phyloP scores from a whole-genome alignment of 2,113 vertebrate species.

The Bos javanicus region DNA sequence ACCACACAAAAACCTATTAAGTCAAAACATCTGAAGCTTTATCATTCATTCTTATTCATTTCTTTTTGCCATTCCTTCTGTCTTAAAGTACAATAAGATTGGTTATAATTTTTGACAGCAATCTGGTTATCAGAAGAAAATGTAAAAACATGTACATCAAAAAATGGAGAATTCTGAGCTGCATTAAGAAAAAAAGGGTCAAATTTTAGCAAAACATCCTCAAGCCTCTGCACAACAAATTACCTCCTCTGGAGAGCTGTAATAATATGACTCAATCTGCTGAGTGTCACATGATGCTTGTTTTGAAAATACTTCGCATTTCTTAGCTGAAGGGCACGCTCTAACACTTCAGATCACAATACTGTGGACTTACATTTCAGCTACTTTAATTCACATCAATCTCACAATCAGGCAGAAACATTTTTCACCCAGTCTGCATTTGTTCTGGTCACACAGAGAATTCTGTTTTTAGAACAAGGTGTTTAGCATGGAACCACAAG shows the following conservation, averaged over 20 bases:
- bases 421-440: neutral
- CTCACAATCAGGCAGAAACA: neutral
- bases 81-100: neutral
- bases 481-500: constrained; percentile 2
- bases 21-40: neutral
- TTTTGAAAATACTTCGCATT: constrained; percentile 67
- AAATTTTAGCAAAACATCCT: constrained; percentile 32
- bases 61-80: neutral
- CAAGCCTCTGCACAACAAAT: neutral
- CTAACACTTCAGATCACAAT: constrained; percentile 46
- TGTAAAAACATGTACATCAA: neutral
- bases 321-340: constrained; percentile 25
- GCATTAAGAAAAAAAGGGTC: neutral
- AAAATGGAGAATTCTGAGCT: neutral
- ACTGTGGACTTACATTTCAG: constrained; percentile 22
- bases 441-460: constrained; percentile 7
- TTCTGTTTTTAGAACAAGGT: constrained; percentile 50
- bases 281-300: constrained; percentile 37
- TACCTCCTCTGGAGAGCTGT: neutral
- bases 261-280: neutral
- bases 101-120: neutral
- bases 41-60: neutral
- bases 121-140: neutral
- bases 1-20: neutral
- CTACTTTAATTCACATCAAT: constrained; percentile 12